These are phyloP conservation scores for Oncorhynchus gorbuscha DNA, from an alignment of 2,113 vertebrate genomes.

Conservation along the genomic window DNA sequence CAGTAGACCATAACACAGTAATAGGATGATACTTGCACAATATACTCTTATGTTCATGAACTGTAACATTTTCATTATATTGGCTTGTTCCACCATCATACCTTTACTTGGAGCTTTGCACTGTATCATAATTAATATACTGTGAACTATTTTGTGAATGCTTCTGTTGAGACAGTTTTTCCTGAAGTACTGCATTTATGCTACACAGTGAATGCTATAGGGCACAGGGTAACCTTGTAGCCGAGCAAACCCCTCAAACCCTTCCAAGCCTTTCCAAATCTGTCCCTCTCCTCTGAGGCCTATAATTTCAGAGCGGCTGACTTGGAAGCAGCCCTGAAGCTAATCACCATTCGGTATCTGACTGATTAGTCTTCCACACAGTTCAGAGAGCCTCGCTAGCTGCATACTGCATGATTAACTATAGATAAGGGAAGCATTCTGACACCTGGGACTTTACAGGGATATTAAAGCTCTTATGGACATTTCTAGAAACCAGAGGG, in stretches of 20 bases:
- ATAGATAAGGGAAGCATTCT: constrained; percentile 70
- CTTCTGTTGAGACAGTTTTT: neutral
- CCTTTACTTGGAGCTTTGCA: neutral
- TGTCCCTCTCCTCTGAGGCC: constrained; percentile 63
- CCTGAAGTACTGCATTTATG: too few relatives aligned
- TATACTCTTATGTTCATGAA: neutral
- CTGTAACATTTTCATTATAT: neutral
- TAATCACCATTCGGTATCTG: constrained; percentile 75
- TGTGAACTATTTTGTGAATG: neutral
- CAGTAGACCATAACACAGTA: too few relatives aligned
- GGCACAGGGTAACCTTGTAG: neutral
- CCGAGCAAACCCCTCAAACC: constrained; percentile 10
- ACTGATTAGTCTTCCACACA: constrained; percentile 61
- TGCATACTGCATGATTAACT: constrained; percentile 72
- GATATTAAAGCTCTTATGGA: constrained; percentile 60
- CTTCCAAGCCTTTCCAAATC: constrained; percentile 55
- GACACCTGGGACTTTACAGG: constrained; percentile 61
- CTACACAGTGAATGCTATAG: neutral
- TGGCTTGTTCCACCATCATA: too few relatives aligned
- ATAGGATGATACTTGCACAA: neutral
- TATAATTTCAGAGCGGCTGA: constrained; percentile 70
- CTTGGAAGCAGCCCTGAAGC: constrained; percentile 68
- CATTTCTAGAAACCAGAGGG: constrained; percentile 71
- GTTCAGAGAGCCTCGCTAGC: constrained; percentile 4
- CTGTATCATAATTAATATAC: neutral